phyloP scores from a whole-genome alignment of 2,113 vertebrate species.

The Rhodinocichla rosea region DNA sequence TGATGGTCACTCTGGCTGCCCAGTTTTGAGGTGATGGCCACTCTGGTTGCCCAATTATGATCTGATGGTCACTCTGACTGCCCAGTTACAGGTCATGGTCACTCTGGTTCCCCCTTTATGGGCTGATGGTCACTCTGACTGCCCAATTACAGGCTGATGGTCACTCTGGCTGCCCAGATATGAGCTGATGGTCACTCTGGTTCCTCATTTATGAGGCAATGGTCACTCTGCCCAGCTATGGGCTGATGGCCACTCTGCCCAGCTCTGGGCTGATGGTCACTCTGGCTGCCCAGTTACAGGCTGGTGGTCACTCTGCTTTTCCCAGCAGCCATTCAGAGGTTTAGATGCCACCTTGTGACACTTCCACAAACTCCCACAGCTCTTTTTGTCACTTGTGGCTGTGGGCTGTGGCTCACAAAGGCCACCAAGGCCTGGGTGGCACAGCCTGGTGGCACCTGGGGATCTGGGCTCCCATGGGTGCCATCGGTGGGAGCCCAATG shows the following conservation, averaged over 20 bases:
- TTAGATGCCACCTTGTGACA: background rate
- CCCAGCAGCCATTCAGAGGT: background rate
- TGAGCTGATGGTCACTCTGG: background rate
- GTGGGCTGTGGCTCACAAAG: background rate
- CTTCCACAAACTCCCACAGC: background rate
- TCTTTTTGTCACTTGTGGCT: rapidly evolving
- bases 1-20: background rate
- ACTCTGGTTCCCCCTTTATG: too few species aligned
- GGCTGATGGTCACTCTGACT: background rate
- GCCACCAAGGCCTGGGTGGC: background rate
- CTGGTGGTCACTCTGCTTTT: background rate
- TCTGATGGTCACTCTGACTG: rapidly evolving
- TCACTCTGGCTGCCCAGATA: too few species aligned
- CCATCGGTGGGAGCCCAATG: rapidly evolving
- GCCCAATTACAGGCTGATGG: background rate
- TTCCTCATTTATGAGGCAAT: rapidly evolving
- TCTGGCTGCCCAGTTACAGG: background rate
- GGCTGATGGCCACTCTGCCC: background rate
- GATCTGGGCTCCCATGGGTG: rapidly evolving
- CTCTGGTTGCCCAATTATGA: rapidly evolving
- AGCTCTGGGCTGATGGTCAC: too few species aligned
- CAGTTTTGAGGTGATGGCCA: background rate
- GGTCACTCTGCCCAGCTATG: background rate
- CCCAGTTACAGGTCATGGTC: background rate
- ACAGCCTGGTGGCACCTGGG: background rate